These are phyloP conservation scores for Acanthacorydalis orientalis DNA, from an alignment of 2,888 invertebrate genomes.

Conservation along the genomic window DNA sequence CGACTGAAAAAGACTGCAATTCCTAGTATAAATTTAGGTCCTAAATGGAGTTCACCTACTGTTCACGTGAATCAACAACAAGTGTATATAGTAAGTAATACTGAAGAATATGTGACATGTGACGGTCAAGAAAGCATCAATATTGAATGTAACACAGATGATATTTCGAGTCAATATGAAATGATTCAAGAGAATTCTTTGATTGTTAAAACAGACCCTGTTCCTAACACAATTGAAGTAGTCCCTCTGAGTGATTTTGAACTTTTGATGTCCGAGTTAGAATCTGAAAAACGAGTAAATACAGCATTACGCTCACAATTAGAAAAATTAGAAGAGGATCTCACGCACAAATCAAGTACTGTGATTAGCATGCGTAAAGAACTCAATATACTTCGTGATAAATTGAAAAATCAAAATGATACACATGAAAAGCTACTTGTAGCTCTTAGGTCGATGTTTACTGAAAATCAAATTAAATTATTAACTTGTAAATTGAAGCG, in stretches of 20 bases:
- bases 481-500: neutral
- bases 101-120: neutral
- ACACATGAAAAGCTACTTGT: neutral
- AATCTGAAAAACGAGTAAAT: neutral
- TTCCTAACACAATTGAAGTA: neutral
- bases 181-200: neutral
- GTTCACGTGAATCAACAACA: neutral
- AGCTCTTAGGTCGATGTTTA: neutral
- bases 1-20: neutral
- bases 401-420: neutral
- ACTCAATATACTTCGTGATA: neutral
- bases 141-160: neutral
- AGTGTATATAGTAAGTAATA: neutral
- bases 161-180: neutral
- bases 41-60: neutral
- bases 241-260: slow-evolving; percentile 1
- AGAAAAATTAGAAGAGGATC: neutral
- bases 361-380: neutral
- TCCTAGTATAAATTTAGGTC: neutral
- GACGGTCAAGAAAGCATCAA: neutral
- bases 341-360: neutral
- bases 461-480: slow-evolving; percentile 2
- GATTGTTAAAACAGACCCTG: neutral
- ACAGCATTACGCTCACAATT: neutral
- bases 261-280: neutral